phyloP scores from a whole-genome alignment of 2,797 vertebrate genomes.

The Parambassis ranga region DNA sequence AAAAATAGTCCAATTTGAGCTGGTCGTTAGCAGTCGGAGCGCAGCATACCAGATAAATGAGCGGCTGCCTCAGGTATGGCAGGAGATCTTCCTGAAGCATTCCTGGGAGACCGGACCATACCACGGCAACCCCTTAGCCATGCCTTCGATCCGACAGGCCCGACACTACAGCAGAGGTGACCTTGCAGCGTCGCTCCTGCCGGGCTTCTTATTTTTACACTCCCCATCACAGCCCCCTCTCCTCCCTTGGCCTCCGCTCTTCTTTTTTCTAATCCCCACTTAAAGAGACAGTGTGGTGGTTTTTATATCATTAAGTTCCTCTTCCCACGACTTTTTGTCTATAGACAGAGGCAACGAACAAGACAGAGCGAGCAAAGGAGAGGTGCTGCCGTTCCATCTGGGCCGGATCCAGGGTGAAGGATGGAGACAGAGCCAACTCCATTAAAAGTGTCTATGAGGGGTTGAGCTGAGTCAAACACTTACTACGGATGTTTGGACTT shows the following conservation, averaged over 20 bases:
- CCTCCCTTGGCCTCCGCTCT: slow-evolving; percentile 64
- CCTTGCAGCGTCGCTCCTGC: slow-evolving; percentile 81
- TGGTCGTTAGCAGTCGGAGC: slow-evolving; percentile 88
- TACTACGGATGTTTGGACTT: slow-evolving; percentile 72
- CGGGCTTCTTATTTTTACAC: slow-evolving; percentile 83
- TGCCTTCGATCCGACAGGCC: slow-evolving; percentile 79
- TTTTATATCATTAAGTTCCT: slow-evolving; percentile 63
- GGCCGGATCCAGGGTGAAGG: slow-evolving; percentile 58
- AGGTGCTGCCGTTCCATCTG: slow-evolving; percentile 44
- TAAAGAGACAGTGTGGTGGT: slow-evolving; percentile 72
- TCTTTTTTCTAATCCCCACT: slow-evolving; percentile 68
- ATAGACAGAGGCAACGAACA: slow-evolving; percentile 21
- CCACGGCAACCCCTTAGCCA: slow-evolving; percentile 77
- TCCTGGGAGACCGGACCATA: slow-evolving; percentile 82
- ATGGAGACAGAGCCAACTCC: slow-evolving; percentile 55
- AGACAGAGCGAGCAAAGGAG: slow-evolving; percentile 17
- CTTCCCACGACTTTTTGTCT: slow-evolving; percentile 32
- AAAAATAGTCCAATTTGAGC: slow-evolving; percentile 95
- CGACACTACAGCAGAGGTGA: slow-evolving; percentile 82
- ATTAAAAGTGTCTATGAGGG: slow-evolving; percentile 68
- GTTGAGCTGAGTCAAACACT: slow-evolving; percentile 77
- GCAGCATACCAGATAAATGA: slow-evolving; percentile 85
- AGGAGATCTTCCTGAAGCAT: slow-evolving; percentile 83
- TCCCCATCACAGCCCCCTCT: slow-evolving; percentile 62
- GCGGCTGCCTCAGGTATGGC: slow-evolving; percentile 87